These are phyloP conservation scores for Eupithecia exiguata DNA, from an alignment of 2,888 invertebrate genomes.

Conservation along the genomic window DNA sequence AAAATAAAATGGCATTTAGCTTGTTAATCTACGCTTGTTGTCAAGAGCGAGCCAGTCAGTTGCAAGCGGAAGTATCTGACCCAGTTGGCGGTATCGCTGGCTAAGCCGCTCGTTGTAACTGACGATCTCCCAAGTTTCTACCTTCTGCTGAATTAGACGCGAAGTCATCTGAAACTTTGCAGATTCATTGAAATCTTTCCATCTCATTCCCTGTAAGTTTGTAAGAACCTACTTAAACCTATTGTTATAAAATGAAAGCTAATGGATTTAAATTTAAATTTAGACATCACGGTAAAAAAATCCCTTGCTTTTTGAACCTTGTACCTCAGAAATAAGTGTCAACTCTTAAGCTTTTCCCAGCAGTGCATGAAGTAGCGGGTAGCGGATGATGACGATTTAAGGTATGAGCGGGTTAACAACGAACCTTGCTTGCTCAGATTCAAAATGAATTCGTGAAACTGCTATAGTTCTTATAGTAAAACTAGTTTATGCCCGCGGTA, in stretches of 20 bases:
- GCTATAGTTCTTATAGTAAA: too few species aligned
- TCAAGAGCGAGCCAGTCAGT: constrained; percentile 30
- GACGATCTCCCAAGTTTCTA: constrained; percentile 50
- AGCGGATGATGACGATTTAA: too few species aligned
- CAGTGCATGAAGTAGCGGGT: too few species aligned
- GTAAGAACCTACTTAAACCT: neutral
- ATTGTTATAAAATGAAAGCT: neutral
- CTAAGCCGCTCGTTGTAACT: constrained; percentile 51
- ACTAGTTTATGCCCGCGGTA: too few species aligned
- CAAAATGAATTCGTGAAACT: too few species aligned
- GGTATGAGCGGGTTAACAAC: too few species aligned
- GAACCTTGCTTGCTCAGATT: too few species aligned
- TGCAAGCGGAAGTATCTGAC: constrained; percentile 51
- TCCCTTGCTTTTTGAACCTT: too few species aligned
- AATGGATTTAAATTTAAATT: too few species aligned
- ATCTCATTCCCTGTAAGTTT: neutral
- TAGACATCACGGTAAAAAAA: too few species aligned
- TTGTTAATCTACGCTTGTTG: constrained; percentile 20
- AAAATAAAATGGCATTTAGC: constrained; percentile 7
- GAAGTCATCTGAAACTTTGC: constrained; percentile 6
- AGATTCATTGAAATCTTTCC: neutral
- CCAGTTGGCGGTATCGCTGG: constrained; percentile 48
- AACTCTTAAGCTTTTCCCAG: too few species aligned
- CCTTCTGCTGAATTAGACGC: constrained; percentile 2
- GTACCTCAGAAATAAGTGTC: too few species aligned